Evolutionary conservation across 2,113 vertebrate genomes (phyloP).

Genomic region (Channa maculata): DNA sequence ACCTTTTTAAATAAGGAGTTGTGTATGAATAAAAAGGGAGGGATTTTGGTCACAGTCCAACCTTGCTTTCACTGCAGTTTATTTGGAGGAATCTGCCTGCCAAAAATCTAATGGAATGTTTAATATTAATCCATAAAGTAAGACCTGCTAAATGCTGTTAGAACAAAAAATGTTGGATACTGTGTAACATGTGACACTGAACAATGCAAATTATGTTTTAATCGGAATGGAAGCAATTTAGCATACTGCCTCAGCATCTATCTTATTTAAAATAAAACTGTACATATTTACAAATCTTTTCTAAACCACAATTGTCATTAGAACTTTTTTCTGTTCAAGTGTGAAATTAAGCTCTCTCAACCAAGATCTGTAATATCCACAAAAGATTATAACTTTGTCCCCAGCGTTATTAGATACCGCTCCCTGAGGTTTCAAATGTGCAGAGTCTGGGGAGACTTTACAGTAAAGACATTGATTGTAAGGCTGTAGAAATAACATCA

Average conservation of each 20-base stretch:
- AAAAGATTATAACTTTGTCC: slow-evolving; percentile 30
- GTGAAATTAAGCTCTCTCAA: slow-evolving; percentile 16
- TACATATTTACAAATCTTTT: not conserved
- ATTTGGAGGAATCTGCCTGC: too few species aligned
- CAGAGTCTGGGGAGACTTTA: slow-evolving; percentile 62
- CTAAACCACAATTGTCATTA: not conserved
- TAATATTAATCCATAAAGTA: too few species aligned
- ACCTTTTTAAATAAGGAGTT: too few species aligned
- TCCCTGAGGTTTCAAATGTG: slow-evolving; percentile 36
- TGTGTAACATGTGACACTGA: not conserved
- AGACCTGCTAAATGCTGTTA: not conserved
- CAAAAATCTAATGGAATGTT: too few species aligned
- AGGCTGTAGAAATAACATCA: slow-evolving; percentile 38
- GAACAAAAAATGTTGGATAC: not conserved
- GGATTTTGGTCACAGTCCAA: too few species aligned
- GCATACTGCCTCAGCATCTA: not conserved
- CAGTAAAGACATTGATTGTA: slow-evolving; percentile 65
- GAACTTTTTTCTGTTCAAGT: not conserved
- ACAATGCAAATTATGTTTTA: not conserved
- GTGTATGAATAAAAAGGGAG: too few species aligned
- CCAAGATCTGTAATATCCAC: slow-evolving; percentile 20
- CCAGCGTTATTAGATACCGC: slow-evolving; percentile 27
- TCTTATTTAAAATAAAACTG: not conserved
- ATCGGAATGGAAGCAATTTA: not conserved
- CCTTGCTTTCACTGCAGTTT: too few species aligned